Evolutionary conservation across 2,888 invertebrate genomes (phyloP).

Genomic region (Cephus runcator): DNA sequence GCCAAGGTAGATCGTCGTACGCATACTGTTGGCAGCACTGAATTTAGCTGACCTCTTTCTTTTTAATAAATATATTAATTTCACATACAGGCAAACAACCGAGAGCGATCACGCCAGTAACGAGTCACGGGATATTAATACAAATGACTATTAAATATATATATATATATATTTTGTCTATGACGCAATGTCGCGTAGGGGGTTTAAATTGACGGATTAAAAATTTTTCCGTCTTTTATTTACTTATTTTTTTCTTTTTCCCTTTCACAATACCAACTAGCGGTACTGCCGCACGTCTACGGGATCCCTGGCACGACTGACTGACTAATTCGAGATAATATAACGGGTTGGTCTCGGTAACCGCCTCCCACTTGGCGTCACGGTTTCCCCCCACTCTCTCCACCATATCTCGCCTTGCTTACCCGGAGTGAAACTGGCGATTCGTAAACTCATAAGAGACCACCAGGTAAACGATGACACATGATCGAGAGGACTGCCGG

Average conservation of each 20-base stretch:
- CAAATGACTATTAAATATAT: neutral
- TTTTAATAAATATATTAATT: neutral
- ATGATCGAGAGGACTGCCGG: neutral
- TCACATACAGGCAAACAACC: neutral
- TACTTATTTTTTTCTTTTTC: neutral
- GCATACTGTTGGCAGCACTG: neutral
- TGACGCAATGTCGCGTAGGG: neutral
- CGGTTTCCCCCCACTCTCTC: constrained; percentile 11
- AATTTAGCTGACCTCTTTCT: neutral
- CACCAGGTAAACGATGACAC: neutral
- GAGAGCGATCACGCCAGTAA: neutral
- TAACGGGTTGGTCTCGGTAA: constrained; percentile 56
- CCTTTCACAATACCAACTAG: neutral
- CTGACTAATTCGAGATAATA: constrained; percentile 59
- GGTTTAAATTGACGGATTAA: neutral
- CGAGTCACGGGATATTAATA: neutral
- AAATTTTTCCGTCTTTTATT: neutral
- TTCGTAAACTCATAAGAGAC: neutral
- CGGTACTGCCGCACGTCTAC: constrained; percentile 33
- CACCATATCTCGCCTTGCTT: constrained; percentile 9
- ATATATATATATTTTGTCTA: neutral
- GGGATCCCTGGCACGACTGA: constrained; percentile 53
- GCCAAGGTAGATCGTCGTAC: neutral
- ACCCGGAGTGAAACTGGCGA: neutral
- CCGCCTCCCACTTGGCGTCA: constrained; percentile 50